Base-by-base conservation (phyloP, 2,113 vertebrate genomes). In the Baryphthengus martii region DNA sequence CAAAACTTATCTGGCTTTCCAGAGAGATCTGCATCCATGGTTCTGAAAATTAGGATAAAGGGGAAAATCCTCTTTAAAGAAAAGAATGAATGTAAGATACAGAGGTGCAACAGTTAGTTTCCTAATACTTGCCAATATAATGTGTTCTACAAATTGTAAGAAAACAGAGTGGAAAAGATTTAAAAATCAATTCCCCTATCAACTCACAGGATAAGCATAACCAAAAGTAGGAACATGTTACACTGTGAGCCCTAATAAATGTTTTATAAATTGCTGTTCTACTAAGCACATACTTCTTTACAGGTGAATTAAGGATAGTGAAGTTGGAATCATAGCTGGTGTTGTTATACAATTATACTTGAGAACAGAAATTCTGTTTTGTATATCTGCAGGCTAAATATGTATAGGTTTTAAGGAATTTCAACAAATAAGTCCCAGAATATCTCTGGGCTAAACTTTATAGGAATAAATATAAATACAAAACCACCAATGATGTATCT, bases 161-260 rank as follows among this genome's bases (percentile, higher is more conserved):
- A 47, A 73, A 76, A 77, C 0, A 2, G 18, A 3, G 5, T 10
- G 17, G 8, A 3, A 3, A 11, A 23, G 11, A 62, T 5, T 53
- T 39, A 21, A 73, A 78, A 65, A 65, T 44, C 19, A 23, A 39
- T 81, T 77, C 50, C 39, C 10, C 0, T 24, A 63, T 10, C 40
- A 78, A 31, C 14, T 72, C 8, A 76, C 31, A 55, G 13, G 11
- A 91, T 33, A 86, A 52, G 31, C 17, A 61, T 20, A 50, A 61
- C 10, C 17, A 44, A 50, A 86, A 85, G 26, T 4, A 80, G 35
- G 49, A 93, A 72, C 9, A 29, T n/a, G 17, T 37, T 37, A 75
- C 11, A 55, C 25, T 5, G 9, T 39, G 12, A 65, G 11, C 39
- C 33, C 55, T 58, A 87, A 73, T 71, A 84, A 68, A 83, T 35